A percentile compares a stretch with the other conserved stretches of the same genome.
Evolutionary conservation across 2,797 vertebrate genomes (phyloP).

Genomic region (Enteromius unitaeniatus): DNA sequence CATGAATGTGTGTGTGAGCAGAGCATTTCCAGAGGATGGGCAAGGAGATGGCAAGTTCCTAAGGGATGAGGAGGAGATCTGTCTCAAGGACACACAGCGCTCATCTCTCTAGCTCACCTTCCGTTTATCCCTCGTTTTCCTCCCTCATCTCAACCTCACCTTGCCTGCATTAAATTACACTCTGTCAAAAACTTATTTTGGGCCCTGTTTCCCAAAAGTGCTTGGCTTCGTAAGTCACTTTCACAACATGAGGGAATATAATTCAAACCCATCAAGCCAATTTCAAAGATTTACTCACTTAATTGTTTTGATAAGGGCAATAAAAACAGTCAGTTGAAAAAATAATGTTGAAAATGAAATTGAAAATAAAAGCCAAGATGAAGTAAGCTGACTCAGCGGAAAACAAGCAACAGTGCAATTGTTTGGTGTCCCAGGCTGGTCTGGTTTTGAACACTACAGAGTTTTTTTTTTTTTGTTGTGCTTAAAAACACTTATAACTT

Average conservation of each 20-base stretch:
- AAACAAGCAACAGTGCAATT: background rate
- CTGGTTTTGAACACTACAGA: background rate
- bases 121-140: conserved; percentile 50
- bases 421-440: background rate
- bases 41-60: conserved; percentile 62
- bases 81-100: conserved; percentile 61
- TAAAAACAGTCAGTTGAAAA: conserved; percentile 39
- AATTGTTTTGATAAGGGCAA: conserved; percentile 56
- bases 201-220: conserved; percentile 56
- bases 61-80: conserved; percentile 58
- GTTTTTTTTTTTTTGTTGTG: no score
- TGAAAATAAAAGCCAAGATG: conserved; percentile 16
- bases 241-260: conserved; percentile 54
- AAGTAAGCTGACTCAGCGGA: conserved; percentile 36
- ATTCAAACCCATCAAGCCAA: conserved; percentile 58
- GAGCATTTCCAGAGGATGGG: conserved; percentile 62
- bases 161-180: conserved; percentile 61
- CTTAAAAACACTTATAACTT: background rate
- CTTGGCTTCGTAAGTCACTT: conserved; percentile 53
- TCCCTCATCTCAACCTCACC: conserved; percentile 55
- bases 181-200: conserved; percentile 63
- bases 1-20: conserved; percentile 43
- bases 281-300: conserved; percentile 55
- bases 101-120: conserved; percentile 48
- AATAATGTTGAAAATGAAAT: background rate